Evolutionary conservation across 2,797 vertebrate species (phyloP).

Genomic region (Cossypha niveicapilla): DNA sequence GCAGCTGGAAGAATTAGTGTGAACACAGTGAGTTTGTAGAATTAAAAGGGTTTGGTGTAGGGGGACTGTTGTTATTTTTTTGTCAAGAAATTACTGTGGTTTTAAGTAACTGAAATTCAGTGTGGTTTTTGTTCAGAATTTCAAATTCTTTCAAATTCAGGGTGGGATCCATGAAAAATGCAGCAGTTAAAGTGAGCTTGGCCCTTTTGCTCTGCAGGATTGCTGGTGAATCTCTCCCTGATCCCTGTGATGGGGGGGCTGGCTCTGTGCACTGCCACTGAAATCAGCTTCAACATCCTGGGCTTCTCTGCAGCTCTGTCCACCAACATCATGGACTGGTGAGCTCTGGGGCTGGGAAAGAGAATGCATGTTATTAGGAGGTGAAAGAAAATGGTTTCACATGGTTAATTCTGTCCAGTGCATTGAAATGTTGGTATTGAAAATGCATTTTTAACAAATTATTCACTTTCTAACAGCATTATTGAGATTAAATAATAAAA

Average conservation of each 20-base stretch:
- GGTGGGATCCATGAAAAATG: background rate
- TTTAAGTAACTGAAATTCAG: background rate
- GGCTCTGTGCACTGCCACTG: conserved; percentile 89
- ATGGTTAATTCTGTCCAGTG: accelerated
- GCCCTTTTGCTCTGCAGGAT: conserved; percentile 69
- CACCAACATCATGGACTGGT: conserved; percentile 99
- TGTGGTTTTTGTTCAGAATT: background rate
- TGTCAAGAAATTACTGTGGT: background rate
- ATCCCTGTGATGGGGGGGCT: conserved; percentile 92
- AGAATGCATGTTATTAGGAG: accelerated
- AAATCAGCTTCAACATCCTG: conserved; percentile 92
- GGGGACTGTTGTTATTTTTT: background rate
- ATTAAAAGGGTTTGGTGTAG: background rate
- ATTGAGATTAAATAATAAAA: background rate
- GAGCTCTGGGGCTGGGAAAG: background rate
- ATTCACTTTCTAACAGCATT: background rate
- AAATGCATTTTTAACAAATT: background rate
- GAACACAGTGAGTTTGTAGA: background rate
- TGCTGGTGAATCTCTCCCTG: conserved; percentile 92
- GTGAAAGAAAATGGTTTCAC: background rate
- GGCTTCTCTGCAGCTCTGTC: conserved; percentile 94
- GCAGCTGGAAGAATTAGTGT: background rate
- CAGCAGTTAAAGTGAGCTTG: background rate
- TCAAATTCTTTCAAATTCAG: background rate
- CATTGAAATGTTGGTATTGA: background rate